Evolutionary conservation across 30 jellyfish, hydroid and myxozoan genomes (phyloP).

Genomic region (Hydra vulgaris): DNA sequence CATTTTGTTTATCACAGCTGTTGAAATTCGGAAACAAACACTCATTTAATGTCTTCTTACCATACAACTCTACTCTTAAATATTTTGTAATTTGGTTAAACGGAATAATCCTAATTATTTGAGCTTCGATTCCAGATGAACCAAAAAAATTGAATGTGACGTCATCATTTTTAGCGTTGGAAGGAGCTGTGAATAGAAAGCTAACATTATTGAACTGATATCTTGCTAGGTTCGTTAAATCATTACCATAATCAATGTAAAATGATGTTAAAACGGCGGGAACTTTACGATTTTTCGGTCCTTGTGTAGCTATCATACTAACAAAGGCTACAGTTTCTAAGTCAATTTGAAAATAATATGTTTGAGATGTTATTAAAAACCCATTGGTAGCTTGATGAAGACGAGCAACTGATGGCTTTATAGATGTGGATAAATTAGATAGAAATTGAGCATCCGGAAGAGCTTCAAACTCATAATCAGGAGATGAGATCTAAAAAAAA

Average conservation of each 20-base stretch:
- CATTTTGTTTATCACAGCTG: conserved; percentile 15
- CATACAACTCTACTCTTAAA: conserved; percentile 8
- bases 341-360: background rate
- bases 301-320: background rate
- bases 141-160: background rate
- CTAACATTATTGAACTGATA: background rate
- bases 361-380: background rate
- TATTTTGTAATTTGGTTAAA: background rate
- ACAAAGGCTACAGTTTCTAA: background rate
- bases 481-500: background rate
- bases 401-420: background rate
- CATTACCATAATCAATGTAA: background rate
- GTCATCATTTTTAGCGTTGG: background rate
- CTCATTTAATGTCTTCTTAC: conserved; percentile 1
- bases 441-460: background rate
- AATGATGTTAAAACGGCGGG: background rate
- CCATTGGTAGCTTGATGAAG: background rate
- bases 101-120: background rate
- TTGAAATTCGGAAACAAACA: background rate
- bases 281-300: background rate
- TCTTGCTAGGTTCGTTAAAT: background rate
- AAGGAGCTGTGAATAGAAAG: background rate
- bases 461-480: background rate
- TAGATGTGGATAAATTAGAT: background rate
- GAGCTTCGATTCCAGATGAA: background rate